These are phyloP conservation scores for Cydia splendana DNA, from an alignment of 1,140 invertebrate genomes.

Conservation along the genomic window DNA sequence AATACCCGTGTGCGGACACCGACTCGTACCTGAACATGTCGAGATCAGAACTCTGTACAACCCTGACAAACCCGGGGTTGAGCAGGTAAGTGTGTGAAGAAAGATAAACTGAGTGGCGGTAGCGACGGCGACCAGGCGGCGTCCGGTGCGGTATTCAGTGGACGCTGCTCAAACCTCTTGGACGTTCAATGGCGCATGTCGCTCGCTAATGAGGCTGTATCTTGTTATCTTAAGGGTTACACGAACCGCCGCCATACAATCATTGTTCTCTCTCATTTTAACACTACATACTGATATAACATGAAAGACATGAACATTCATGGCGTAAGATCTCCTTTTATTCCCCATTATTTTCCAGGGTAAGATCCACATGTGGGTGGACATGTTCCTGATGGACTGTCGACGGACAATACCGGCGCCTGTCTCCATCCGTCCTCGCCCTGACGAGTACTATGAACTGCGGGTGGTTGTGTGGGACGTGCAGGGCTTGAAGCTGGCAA, in stretches of 20 bases:
- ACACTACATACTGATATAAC: too few species aligned
- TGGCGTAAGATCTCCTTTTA: neutral
- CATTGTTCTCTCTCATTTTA: too few species aligned
- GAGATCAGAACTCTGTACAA: constrained; percentile 91
- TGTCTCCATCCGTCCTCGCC: constrained; percentile 88
- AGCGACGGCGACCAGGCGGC: too few species aligned
- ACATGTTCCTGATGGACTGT: constrained; percentile 87
- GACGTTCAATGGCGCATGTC: too few species aligned
- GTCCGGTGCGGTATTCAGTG: too few species aligned
- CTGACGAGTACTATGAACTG: constrained; percentile 89
- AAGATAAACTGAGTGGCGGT: too few species aligned
- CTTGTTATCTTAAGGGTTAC: too few species aligned
- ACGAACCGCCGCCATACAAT: too few species aligned
- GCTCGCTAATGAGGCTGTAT: too few species aligned
- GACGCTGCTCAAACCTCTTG: too few species aligned
- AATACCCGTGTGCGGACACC: constrained; percentile 82
- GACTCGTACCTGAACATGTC: constrained; percentile 93
- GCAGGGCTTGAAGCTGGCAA: constrained; percentile 85
- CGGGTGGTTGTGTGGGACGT: constrained; percentile 92
- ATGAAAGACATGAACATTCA: neutral
- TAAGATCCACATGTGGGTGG: constrained; percentile 94
- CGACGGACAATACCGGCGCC: constrained; percentile 81
- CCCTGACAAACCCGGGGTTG: constrained; percentile 87
- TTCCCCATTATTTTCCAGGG: constrained; percentile 79
- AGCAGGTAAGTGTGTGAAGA: constrained; percentile 82